phyloP scores from a whole-genome alignment of 2,113 vertebrate genomes.

The Polypterus senegalus region DNA sequence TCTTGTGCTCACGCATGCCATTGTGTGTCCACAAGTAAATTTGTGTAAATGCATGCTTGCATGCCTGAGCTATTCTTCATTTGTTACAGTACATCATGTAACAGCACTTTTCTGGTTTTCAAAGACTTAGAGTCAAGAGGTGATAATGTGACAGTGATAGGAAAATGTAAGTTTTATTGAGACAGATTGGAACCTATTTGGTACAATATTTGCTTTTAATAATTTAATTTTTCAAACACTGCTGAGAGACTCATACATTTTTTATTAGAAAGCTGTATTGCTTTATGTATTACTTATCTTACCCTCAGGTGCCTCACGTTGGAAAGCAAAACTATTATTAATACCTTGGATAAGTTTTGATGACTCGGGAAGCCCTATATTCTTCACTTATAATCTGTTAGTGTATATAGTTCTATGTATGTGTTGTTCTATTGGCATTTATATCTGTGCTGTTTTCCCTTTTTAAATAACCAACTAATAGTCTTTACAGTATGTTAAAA shows the following conservation, averaged over 20 bases:
- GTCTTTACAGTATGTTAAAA: too few species aligned
- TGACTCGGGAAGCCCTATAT: constrained; percentile 1
- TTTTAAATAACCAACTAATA: too few species aligned
- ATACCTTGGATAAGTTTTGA: constrained; percentile 14
- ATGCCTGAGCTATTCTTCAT: constrained; percentile 32
- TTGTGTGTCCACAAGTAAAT: constrained; percentile 20
- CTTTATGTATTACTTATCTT: constrained; percentile 25
- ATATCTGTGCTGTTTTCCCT: too few species aligned
- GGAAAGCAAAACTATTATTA: constrained; percentile 18
- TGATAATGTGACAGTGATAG: constrained; percentile 49
- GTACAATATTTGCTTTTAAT: constrained; percentile 68
- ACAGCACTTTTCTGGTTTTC: constrained; percentile 43
- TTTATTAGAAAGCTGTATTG: constrained; percentile 42
- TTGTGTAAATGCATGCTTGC: constrained; percentile 15
- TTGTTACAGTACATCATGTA: constrained; percentile 42
- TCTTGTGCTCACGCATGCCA: constrained; percentile 22
- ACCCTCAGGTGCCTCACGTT: constrained; percentile 8
- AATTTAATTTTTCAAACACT: constrained; percentile 61
- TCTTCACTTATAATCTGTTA: too few species aligned
- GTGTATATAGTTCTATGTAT: too few species aligned
- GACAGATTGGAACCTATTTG: constrained; percentile 57
- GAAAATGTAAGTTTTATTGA: constrained; percentile 57
- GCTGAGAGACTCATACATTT: constrained; percentile 48
- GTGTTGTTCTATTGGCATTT: too few species aligned
- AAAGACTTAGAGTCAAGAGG: constrained; percentile 44